A percentile compares a stretch with the other conserved stretches of the same genome.
Conservation (phyloP, 2,113 vertebrate species). For the Aix galericulata region DNA sequence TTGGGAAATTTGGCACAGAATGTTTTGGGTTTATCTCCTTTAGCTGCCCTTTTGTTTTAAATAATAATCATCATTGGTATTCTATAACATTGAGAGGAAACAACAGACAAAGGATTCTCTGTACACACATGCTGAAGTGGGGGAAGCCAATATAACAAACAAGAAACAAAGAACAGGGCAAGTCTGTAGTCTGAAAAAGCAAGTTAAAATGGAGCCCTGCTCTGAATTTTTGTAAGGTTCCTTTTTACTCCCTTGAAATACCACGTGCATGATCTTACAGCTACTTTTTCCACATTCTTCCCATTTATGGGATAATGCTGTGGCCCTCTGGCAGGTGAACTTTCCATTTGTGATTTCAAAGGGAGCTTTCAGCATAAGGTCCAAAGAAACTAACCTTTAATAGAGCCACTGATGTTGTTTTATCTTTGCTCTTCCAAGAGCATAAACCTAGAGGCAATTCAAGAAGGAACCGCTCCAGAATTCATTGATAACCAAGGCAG, state of each 20-base stretch:
- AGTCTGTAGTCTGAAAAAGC: background rate
- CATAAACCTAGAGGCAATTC: background rate
- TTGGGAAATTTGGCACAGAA: background rate
- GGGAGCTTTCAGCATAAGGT: background rate
- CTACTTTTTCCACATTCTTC: background rate
- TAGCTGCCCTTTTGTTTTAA: background rate
- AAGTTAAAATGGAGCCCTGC: background rate
- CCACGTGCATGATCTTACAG: background rate
- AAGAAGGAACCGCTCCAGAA: background rate
- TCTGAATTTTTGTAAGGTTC: background rate
- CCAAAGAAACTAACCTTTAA: background rate
- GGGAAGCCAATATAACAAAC: background rate
- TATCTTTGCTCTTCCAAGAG: background rate
- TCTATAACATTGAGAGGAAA: conserved; percentile 13
- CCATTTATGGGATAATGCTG: background rate
- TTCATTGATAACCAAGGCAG: background rate
- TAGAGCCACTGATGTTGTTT: accelerated
- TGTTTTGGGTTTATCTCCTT: background rate
- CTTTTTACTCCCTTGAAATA: background rate
- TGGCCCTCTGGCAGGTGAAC: background rate
- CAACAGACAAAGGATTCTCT: background rate
- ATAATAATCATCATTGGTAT: background rate
- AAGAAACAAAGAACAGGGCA: background rate
- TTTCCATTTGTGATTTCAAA: background rate
- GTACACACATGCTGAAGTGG: background rate